Evolutionary conservation across 2,113 vertebrate species (phyloP), one percentile per base, ranked within the genome.

Genomic region (Pelusios castaneus): DNA sequence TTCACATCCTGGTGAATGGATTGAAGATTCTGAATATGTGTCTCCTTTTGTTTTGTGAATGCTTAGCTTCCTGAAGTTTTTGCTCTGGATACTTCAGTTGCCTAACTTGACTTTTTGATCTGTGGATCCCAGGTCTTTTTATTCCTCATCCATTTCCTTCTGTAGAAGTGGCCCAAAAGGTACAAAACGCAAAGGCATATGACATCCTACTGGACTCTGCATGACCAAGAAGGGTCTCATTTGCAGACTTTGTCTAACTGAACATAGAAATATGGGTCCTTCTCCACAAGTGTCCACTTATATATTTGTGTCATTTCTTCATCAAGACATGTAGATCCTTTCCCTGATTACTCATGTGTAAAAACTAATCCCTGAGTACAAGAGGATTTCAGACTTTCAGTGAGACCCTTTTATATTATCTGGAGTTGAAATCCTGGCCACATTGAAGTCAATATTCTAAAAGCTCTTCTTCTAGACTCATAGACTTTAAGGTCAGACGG

Each of bases 321-420:
- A 80, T 84, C 7, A 47, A 54, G 73, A 60, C 29, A 60, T 60
- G 29, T 12, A 38, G 17, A 16, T 19, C 78, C 41, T 51, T 83
- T 2, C 31, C 80, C 5, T 78, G 27, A 8, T 60, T 31, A 60
- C 29, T 58, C 10, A 5, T 27, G 5, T 58, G 56, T 91, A 8
- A 63, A 25, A n/a, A 31, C 85, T 41, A 81, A 34, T 24, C 63
- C 43, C 29, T 79, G 80, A 79, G 54, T 82, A 11, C 21, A 31
- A 6, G 25, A 82, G 56, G 0, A 0, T 63, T 94, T 89, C 86
- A 24, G n/a, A 92, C 19, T 75, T 56, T 19, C 0, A 58, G 5
- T 81, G 63, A 41, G 56, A 60, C 12, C 12, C 56, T 60, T 27
- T 60, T 60, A 60, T 12, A 60, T 12, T 60, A 60, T 60, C 56